These are phyloP conservation scores for Sicus ferrugineus DNA, from an alignment of 2,888 invertebrate genomes.

Conservation along the genomic window DNA sequence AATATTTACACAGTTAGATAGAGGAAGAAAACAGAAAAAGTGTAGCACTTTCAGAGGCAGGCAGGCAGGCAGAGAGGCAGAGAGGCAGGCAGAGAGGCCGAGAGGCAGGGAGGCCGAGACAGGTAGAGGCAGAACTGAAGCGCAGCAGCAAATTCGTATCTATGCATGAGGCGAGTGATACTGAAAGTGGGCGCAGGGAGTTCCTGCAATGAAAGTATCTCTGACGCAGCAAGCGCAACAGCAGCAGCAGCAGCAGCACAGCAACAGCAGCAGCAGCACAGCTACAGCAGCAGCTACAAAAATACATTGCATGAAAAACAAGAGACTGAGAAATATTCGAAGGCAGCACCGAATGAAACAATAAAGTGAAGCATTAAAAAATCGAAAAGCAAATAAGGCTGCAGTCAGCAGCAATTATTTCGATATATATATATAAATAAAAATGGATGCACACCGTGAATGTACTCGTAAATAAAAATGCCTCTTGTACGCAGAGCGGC, in stretches of 20 bases:
- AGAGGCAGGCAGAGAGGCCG: neutral
- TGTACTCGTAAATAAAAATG: no score
- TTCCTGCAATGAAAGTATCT: neutral
- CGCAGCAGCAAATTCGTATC: neutral
- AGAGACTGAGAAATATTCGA: neutral
- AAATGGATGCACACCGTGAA: neutral
- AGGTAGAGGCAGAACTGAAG: neutral
- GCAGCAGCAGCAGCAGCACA: conserved; percentile 12
- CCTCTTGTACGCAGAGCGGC: no score
- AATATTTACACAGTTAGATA: neutral
- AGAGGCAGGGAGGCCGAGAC: neutral
- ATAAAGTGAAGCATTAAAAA: neutral
- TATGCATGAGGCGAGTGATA: neutral
- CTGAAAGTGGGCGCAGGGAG: neutral
- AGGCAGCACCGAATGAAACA: conserved; percentile 17
- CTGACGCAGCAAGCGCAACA: conserved; percentile 9
- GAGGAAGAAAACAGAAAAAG: neutral
- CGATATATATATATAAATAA: conserved; percentile 28
- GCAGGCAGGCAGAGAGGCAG: neutral
- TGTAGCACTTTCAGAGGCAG: neutral
- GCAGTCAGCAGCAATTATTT: conserved; percentile 36
- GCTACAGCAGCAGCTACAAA: conserved; percentile 23
- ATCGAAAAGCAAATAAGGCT: conserved; percentile 19
- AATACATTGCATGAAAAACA: conserved; percentile 26
- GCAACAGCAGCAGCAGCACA: neutral